Conservation (phyloP, 2,113 vertebrate species). For the Oceanites oceanicus region DNA sequence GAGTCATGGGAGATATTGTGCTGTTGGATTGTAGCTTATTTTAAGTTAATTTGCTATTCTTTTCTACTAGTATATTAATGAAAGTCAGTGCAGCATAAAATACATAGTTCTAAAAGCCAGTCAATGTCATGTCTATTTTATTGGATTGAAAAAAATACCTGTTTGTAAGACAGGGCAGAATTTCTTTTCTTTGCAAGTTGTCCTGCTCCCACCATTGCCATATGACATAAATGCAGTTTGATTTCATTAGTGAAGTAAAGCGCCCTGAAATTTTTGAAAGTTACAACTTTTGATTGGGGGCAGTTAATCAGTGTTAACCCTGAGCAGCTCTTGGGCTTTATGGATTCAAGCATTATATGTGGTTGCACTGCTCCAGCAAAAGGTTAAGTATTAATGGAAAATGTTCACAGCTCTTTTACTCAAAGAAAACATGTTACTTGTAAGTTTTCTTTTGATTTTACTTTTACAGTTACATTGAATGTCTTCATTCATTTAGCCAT, state of each 20-base stretch:
- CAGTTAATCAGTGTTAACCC: conserved; percentile 78
- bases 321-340: conserved; percentile 73
- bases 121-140: background rate
- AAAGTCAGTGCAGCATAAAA: background rate
- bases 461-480: conserved; percentile 94
- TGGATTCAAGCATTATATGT: conserved; percentile 76
- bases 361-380: conserved; percentile 80
- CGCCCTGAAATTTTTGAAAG: conserved; percentile 49
- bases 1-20: conserved; percentile 44
- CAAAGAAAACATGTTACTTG: conserved; percentile 84
- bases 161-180: background rate
- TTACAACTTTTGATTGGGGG: conserved; percentile 57
- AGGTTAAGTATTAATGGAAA: conserved; percentile 90
- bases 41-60: conserved; percentile 43
- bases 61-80: conserved; percentile 21
- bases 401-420: conserved; percentile 83
- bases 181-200: background rate
- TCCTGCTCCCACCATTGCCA: background rate
- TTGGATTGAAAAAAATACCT: background rate
- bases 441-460: conserved; percentile 89
- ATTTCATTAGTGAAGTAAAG: conserved; percentile 24
- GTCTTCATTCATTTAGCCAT: conserved; percentile 98
- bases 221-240: conserved; percentile 24
- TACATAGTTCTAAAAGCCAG: background rate
- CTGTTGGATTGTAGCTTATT: conserved; percentile 34